phyloP scores from a whole-genome alignment of 2,113 vertebrate genomes.

The Tychaedon coryphoeus region DNA sequence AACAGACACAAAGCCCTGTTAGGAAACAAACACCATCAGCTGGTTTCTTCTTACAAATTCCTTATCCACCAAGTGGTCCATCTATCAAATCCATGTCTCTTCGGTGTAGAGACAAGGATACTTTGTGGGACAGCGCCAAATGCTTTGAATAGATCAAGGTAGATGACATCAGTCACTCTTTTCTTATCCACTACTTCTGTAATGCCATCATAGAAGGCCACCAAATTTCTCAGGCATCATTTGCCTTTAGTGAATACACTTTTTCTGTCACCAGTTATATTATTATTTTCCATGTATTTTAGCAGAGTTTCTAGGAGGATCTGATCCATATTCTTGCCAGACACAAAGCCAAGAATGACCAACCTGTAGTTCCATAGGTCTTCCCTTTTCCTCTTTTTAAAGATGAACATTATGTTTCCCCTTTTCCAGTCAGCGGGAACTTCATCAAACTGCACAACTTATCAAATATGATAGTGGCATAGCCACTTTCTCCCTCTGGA shows the following conservation, averaged over 20 bases:
- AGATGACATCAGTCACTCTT: neutral
- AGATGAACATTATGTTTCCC: neutral
- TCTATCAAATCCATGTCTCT: neutral
- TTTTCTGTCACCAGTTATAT: neutral
- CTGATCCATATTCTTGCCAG: neutral
- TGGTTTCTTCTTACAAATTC: neutral
- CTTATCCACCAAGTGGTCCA: neutral
- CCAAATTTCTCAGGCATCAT: neutral
- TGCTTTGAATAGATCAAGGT: neutral
- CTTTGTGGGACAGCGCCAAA: neutral
- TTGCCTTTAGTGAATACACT: neutral
- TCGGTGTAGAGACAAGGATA: neutral
- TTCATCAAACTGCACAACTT: neutral
- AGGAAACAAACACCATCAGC: neutral
- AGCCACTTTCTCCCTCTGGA: neutral
- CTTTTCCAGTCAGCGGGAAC: neutral
- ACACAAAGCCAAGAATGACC: neutral
- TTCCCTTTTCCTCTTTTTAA: neutral
- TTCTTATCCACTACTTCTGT: neutral
- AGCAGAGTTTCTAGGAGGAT: neutral
- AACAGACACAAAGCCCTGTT: neutral
- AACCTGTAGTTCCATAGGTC: neutral
- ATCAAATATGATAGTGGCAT: neutral
- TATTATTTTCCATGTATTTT: neutral
- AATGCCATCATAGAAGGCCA: neutral